Evolutionary conservation across 2,797 vertebrate species (phyloP).

Genomic region (Trachurus trachurus): DNA sequence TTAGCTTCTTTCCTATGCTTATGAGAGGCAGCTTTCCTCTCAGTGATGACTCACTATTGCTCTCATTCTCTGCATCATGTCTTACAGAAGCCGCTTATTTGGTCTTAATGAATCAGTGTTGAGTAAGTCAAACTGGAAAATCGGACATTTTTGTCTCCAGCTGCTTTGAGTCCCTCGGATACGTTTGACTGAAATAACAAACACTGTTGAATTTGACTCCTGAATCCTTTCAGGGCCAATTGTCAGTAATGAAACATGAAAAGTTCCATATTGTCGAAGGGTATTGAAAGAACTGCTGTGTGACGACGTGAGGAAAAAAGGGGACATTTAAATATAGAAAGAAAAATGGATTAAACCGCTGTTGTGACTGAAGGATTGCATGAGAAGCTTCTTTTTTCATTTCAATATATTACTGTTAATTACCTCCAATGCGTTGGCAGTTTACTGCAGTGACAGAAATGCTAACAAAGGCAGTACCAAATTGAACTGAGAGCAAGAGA

Average conservation of each 20-base stretch:
- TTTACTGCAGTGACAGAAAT: slow-evolving; percentile 7
- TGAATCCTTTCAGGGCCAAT: slow-evolving; percentile 62
- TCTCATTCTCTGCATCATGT: slow-evolving; percentile 37
- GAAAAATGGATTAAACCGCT: slow-evolving; percentile 30
- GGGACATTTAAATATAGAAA: slow-evolving; percentile 28
- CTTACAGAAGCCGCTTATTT: slow-evolving; percentile 51
- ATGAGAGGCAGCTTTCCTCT: slow-evolving; percentile 11
- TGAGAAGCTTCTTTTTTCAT: background rate
- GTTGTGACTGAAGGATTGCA: slow-evolving; percentile 16
- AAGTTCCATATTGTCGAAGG: slow-evolving; percentile 44
- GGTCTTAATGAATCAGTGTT: slow-evolving; percentile 50
- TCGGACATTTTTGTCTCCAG: slow-evolving; percentile 47
- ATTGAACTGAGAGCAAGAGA: slow-evolving; percentile 4
- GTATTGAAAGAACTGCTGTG: slow-evolving; percentile 41
- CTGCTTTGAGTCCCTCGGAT: slow-evolving; percentile 62
- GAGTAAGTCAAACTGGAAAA: slow-evolving; percentile 55
- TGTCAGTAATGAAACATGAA: slow-evolving; percentile 66
- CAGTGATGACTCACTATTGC: slow-evolving; percentile 27
- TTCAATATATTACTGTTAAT: slow-evolving; percentile 10
- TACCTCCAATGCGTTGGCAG: slow-evolving; percentile 13
- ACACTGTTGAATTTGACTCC: slow-evolving; percentile 59
- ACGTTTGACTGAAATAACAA: slow-evolving; percentile 72
- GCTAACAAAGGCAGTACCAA: slow-evolving; percentile 15
- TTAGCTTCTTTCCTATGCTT: background rate
- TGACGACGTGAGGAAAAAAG: slow-evolving; percentile 12